A percentile compares a stretch with the other conserved stretches of the same genome.
Evolutionary conservation across 2,888 invertebrate species (phyloP).

Genomic region (Cosmopolites sordidus): DNA sequence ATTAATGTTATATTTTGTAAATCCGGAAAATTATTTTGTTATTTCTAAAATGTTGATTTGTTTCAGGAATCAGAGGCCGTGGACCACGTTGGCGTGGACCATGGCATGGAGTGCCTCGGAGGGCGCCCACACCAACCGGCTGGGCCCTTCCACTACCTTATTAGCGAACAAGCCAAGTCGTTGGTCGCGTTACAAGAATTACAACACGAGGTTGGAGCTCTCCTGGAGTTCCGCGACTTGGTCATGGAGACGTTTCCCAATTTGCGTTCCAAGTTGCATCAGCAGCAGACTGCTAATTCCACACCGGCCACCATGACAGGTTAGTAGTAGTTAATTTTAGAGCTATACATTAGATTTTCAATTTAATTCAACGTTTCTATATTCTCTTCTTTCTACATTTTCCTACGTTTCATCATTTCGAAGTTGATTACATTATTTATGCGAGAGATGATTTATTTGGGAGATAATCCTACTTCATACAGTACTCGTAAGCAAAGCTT

Average conservation of each 20-base stretch:
- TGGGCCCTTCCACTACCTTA: conserved; percentile 75
- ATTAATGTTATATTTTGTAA: too few species aligned
- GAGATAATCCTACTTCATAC: too few species aligned
- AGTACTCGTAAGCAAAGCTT: too few species aligned
- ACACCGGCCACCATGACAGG: conserved; percentile 29
- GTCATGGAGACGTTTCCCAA: conserved; percentile 93
- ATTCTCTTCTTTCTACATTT: too few species aligned
- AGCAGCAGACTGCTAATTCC: conserved; percentile 19
- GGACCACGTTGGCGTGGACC: conserved; percentile 58
- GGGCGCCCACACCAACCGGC: conserved; percentile 57
- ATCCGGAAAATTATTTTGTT: too few species aligned
- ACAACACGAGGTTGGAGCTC: conserved; percentile 89
- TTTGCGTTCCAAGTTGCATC: conserved; percentile 76
- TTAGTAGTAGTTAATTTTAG: too few species aligned
- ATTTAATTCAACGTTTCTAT: too few species aligned
- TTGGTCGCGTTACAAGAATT: conserved; percentile 82
- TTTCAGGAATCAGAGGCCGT: conserved; percentile 48
- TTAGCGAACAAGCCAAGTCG: conserved; percentile 86
- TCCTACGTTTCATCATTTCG: too few species aligned
- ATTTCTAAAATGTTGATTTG: too few species aligned
- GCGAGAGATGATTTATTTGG: too few species aligned
- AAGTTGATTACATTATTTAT: too few species aligned
- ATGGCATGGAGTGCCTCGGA: conserved; percentile 78
- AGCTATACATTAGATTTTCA: too few species aligned
- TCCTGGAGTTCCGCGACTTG: conserved; percentile 88